phyloP scores from a whole-genome alignment of 1,140 invertebrate genomes.

The Drosophila burlai region DNA sequence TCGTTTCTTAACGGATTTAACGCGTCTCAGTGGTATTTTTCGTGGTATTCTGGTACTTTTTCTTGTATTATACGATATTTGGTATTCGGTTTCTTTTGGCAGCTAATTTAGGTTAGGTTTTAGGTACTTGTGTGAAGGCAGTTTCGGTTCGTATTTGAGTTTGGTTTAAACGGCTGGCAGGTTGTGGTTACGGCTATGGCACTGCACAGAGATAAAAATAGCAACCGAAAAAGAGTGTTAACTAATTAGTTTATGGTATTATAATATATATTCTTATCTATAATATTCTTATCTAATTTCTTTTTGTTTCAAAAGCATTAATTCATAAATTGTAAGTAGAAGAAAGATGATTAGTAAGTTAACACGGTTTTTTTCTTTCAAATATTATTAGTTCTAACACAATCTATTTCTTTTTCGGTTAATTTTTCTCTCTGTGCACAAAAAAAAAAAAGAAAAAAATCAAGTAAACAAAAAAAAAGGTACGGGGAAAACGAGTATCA shows the following conservation, averaged over 20 bases:
- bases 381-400: not conserved
- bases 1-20: constrained; percentile 11
- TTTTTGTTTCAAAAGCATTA: not conserved
- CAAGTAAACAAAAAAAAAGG: not conserved
- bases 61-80: constrained; percentile 4
- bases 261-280: not conserved
- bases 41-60: not conserved
- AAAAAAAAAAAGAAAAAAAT: constrained; percentile 3
- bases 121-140: constrained; percentile 61
- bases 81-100: constrained; percentile 49
- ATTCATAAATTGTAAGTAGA: not conserved
- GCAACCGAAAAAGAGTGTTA: not conserved
- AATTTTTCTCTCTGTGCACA: constrained; percentile 19
- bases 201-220: constrained; percentile 58
- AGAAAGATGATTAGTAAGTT: not conserved
- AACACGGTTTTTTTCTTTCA: too few species aligned
- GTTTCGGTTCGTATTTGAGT: constrained; percentile 65
- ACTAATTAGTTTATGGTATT: not conserved
- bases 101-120: constrained; percentile 51
- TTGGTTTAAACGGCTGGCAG: constrained; percentile 50
- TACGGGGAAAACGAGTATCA: constrained; percentile 7
- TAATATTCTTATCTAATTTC: too few species aligned
- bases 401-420: not conserved
- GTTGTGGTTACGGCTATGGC: constrained; percentile 70
- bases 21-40: constrained; percentile 1